Percentiles rank a stretch among this genome's conserved stretches.
phyloP scores from a whole-genome alignment of 2,113 vertebrate genomes.

The Boleophthalmus pectinirostris region DNA sequence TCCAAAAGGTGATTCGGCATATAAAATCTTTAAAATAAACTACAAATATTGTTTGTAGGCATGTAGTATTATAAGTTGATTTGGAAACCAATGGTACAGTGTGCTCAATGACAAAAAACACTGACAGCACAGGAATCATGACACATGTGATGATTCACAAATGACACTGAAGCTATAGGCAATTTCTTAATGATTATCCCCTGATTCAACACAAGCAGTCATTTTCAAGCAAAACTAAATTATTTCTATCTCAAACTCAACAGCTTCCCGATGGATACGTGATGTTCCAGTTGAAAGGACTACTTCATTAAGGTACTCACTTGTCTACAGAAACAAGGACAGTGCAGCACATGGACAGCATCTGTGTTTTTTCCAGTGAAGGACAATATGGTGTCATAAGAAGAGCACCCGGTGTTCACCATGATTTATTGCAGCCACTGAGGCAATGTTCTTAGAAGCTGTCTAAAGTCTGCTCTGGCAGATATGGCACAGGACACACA shows the following conservation, averaged over 20 bases:
- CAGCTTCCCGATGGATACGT: not conserved
- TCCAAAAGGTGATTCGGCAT: too few relatives aligned
- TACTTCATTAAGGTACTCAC: not conserved
- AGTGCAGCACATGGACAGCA: constrained; percentile 8
- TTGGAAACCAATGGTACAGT: too few relatives aligned
- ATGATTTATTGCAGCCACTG: constrained; percentile 24
- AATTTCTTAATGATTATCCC: too few relatives aligned
- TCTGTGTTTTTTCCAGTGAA: constrained; percentile 18
- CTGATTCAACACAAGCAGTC: not conserved
- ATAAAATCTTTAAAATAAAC: too few relatives aligned
- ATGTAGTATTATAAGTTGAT: too few relatives aligned
- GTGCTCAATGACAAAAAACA: too few relatives aligned
- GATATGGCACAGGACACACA: not conserved
- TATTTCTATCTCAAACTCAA: not conserved
- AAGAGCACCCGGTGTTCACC: constrained; percentile 14
- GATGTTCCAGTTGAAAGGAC: not conserved
- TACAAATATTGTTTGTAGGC: too few relatives aligned
- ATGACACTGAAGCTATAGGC: too few relatives aligned
- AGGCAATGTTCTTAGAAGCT: constrained; percentile 17
- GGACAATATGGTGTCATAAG: constrained; percentile 19
- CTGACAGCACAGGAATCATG: too few relatives aligned
- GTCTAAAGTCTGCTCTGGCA: not conserved
- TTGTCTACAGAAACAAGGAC: not conserved
- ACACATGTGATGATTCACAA: too few relatives aligned
- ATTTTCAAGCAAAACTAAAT: not conserved